Evolutionary conservation across 2,888 invertebrate species (phyloP).

Genomic region (Mamestra brassicae): DNA sequence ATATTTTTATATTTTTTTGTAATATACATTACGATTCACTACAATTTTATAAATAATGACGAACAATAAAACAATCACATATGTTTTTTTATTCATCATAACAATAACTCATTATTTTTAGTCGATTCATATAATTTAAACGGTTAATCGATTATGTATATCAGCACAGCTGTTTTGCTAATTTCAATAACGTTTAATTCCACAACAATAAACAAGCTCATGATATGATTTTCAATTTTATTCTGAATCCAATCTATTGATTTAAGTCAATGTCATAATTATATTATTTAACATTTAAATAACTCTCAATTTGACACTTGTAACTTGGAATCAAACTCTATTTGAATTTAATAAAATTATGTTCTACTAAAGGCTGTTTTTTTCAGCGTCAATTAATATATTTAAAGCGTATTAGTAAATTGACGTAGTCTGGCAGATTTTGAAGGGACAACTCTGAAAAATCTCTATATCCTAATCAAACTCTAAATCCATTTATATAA

Average conservation of each 20-base stretch:
- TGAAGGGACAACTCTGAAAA: too few species aligned
- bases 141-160: too few species aligned
- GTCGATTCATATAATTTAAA: too few species aligned
- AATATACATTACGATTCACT: too few species aligned
- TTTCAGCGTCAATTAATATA: background rate
- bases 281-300: background rate
- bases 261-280: background rate
- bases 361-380: background rate
- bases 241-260: background rate
- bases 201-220: background rate
- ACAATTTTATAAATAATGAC: too few species aligned
- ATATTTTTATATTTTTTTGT: too few species aligned
- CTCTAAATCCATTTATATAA: background rate
- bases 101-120: too few species aligned
- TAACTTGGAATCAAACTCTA: background rate
- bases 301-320: background rate
- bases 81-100: too few species aligned
- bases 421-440: background rate
- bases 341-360: background rate
- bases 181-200: too few species aligned
- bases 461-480: too few species aligned
- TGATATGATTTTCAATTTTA: background rate
- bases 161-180: too few species aligned
- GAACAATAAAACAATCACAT: too few species aligned
- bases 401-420: background rate